Conservation (phyloP, 2,888 invertebrate species). For the Ichneumoninae sp. region DNA sequence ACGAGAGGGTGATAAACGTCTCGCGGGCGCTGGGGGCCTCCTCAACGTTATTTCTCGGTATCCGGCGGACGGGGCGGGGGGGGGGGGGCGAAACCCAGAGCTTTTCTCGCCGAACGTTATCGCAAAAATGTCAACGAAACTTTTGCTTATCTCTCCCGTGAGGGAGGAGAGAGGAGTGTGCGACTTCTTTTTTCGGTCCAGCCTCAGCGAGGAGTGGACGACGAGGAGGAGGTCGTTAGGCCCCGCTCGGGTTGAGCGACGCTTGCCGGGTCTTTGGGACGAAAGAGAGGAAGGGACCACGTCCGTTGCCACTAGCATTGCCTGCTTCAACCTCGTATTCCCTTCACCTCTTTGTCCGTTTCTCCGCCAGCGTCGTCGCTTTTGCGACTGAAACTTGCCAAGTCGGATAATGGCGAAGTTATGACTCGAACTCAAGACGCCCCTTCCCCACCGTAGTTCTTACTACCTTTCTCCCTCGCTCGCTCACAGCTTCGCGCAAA, state of each 20-base stretch:
- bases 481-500: background rate
- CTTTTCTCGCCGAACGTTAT: slow-evolving; percentile 73
- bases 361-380: slow-evolving; percentile 44
- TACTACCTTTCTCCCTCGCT: slow-evolving; percentile 33
- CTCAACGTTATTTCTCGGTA: slow-evolving; percentile 37
- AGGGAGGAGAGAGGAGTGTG: slow-evolving; percentile 52
- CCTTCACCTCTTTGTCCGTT: slow-evolving; percentile 25
- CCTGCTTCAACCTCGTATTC: slow-evolving; percentile 56
- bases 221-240: slow-evolving; percentile 56
- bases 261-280: slow-evolving; percentile 1
- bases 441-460: slow-evolving; percentile 44
- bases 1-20: slow-evolving; percentile 62
- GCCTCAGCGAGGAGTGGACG: slow-evolving; percentile 30
- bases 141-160: slow-evolving; percentile 77
- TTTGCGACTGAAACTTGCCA: slow-evolving; percentile 75
- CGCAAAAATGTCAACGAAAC: slow-evolving; percentile 81
- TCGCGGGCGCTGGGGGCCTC: slow-evolving; percentile 30
- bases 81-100: background rate
- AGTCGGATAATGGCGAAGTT: slow-evolving; percentile 83
- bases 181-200: slow-evolving; percentile 48
- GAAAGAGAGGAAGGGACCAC: slow-evolving; percentile 56
- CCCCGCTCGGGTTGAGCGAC: slow-evolving; percentile 35
- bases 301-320: slow-evolving; percentile 52
- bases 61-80: background rate
- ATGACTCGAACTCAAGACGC: slow-evolving; percentile 74